Conservation (phyloP, 1,140 invertebrate species). For the Gonioctena quinquepunctata region DNA sequence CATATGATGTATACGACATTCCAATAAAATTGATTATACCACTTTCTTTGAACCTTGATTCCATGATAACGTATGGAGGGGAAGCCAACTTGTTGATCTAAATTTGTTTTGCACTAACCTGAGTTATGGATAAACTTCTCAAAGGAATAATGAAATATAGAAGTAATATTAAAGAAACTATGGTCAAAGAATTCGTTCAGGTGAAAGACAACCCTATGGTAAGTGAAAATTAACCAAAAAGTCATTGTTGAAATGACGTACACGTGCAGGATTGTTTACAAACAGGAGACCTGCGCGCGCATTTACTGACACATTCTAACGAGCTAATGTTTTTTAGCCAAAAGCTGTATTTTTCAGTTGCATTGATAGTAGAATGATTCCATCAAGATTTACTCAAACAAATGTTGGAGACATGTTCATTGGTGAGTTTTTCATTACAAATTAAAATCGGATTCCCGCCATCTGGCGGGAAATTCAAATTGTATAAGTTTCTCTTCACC, state of each 20-base stretch:
- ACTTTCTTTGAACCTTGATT: slow-evolving; percentile 12
- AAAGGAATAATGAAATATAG: slow-evolving; percentile 88
- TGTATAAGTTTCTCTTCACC: too few species aligned
- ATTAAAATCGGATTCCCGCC: too few species aligned
- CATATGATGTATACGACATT: too few species aligned
- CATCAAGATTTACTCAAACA: slow-evolving; percentile 92
- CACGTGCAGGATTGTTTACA: too few species aligned
- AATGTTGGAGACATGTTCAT: slow-evolving; percentile 97
- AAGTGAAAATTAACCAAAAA: slow-evolving; percentile 58
- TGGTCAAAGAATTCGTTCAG: slow-evolving; percentile 89
- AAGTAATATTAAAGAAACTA: slow-evolving; percentile 74
- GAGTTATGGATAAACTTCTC: slow-evolving; percentile 82
- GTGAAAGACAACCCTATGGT: slow-evolving; percentile 87
- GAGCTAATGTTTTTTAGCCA: slow-evolving; percentile 67
- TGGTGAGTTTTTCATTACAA: slow-evolving; percentile 65
- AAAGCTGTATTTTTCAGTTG: slow-evolving; percentile 96
- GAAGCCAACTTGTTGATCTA: not conserved
- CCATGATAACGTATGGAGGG: not conserved
- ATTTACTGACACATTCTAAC: not conserved
- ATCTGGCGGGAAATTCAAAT: too few species aligned
- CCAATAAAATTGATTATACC: too few species aligned
- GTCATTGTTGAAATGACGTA: too few species aligned
- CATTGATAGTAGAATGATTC: slow-evolving; percentile 96
- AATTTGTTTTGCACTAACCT: not conserved
- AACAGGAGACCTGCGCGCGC: not conserved